Conservation (phyloP, 1,140 invertebrate genomes). For the Bombus balteatus region DNA sequence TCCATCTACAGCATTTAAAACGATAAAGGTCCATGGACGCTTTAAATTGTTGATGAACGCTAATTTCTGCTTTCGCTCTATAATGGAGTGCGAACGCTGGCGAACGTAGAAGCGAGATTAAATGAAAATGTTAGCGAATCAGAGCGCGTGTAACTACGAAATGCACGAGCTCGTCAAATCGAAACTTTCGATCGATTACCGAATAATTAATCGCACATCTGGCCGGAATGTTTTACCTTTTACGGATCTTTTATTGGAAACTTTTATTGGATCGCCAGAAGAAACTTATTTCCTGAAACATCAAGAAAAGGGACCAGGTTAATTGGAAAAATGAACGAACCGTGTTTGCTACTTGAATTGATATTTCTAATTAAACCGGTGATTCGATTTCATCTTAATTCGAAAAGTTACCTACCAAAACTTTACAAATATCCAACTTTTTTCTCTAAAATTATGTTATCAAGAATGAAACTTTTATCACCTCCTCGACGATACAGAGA, state of each 20-base stretch:
- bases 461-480: neutral
- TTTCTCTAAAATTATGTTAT: neutral
- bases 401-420: neutral
- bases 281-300: neutral
- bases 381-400: neutral
- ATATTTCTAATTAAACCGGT: neutral
- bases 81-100: neutral
- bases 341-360: neutral
- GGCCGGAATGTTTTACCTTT: neutral
- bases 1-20: neutral
- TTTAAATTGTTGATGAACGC: neutral
- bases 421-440: neutral
- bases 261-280: neutral
- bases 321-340: neutral
- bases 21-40: neutral
- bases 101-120: neutral
- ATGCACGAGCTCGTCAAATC: neutral
- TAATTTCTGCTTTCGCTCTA: neutral
- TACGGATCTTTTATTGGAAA: neutral
- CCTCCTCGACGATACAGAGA: neutral
- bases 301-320: neutral
- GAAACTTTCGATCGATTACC: neutral
- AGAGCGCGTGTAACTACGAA: neutral
- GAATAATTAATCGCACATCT: slow-evolving; percentile 11
- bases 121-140: slow-evolving; percentile 15